Conservation (phyloP, 1,140 invertebrate species). For the Tachypleus tridentatus region DNA sequence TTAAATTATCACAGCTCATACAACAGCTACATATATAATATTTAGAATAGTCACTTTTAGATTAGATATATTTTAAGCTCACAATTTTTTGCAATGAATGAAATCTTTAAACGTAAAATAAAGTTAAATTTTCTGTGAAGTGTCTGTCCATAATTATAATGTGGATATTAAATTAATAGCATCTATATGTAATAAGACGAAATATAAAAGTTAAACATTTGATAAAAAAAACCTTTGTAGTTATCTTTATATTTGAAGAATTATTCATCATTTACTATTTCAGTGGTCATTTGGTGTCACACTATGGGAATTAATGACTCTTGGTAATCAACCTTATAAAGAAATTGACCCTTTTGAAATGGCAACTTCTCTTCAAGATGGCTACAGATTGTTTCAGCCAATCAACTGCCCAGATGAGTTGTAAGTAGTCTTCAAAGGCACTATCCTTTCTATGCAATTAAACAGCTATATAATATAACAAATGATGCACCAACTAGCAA, state of each 20-base stretch:
- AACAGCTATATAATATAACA: no score
- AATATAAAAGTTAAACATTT: no score
- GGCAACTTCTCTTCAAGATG: constrained; percentile 67
- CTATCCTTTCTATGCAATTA: no score
- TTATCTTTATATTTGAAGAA: constrained; percentile 12
- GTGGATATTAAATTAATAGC: not conserved
- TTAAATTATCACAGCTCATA: no score
- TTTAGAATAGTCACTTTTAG: no score
- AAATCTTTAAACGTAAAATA: no score
- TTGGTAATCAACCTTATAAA: constrained; percentile 71
- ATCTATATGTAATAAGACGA: not conserved
- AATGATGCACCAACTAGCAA: no score
- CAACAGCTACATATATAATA: no score
- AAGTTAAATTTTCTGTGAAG: no score
- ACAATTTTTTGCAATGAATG: no score
- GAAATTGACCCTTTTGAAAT: constrained; percentile 89
- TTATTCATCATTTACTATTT: constrained; percentile 27
- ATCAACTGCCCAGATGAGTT: constrained; percentile 90
- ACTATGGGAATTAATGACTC: constrained; percentile 84
- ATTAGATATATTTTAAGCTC: no score
- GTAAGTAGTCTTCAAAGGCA: constrained; percentile 43
- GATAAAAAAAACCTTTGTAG: constrained; percentile 1
- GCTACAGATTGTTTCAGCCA: constrained; percentile 77
- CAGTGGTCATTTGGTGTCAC: constrained; percentile 90
- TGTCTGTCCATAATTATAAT: no score